Percentiles rank a stretch among this genome's conserved stretches.
Evolutionary conservation across 2,888 invertebrate species (phyloP).

Genomic region (Philonicus albiceps): DNA sequence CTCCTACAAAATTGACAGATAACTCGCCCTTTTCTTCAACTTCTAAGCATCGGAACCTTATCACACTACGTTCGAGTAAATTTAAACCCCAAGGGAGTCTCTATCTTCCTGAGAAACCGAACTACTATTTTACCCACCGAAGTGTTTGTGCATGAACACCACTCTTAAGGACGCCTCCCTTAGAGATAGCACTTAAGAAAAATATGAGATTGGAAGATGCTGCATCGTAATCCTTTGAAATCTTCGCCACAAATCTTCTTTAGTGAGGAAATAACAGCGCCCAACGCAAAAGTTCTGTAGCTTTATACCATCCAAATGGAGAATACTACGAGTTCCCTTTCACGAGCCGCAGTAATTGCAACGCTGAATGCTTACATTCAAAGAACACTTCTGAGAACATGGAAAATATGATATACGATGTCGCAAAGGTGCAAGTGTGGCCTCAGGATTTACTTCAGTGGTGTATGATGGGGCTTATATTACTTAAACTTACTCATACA

Average conservation of each 20-base stretch:
- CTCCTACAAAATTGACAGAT: neutral
- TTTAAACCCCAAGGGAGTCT: neutral
- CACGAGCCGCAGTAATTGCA: neutral
- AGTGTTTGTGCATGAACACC: neutral
- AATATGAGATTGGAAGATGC: neutral
- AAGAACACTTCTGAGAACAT: neutral
- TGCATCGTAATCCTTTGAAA: neutral
- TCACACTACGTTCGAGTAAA: neutral
- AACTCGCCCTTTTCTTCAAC: neutral
- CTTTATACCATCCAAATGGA: neutral
- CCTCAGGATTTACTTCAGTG: neutral
- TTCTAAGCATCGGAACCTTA: neutral
- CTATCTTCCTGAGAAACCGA: neutral
- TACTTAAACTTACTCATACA: neutral
- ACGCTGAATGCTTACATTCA: neutral
- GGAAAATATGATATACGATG: neutral
- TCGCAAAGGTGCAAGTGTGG: neutral
- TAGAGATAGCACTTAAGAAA: neutral
- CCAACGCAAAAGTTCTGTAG: neutral
- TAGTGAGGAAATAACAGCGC: neutral
- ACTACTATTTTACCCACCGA: neutral
- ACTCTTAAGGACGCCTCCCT: neutral
- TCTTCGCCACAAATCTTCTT: neutral
- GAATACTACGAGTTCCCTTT: neutral
- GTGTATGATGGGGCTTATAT: neutral